Evolutionary conservation across 2,888 invertebrate genomes (phyloP).

Genomic region (Pseudanteris insignis): DNA sequence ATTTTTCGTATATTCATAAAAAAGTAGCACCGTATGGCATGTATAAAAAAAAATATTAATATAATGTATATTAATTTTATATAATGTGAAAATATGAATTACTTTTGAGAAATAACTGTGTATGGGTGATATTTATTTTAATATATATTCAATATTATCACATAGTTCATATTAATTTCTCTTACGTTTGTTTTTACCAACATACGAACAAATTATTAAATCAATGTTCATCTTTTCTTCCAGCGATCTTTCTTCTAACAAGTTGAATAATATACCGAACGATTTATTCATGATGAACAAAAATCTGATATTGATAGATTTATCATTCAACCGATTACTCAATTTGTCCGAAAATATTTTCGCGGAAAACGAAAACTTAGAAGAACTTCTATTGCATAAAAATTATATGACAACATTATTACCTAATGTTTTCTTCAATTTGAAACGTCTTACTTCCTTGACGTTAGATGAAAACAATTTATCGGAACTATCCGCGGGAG

Average conservation of each 20-base stretch:
- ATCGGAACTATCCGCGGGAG: constrained; percentile 69
- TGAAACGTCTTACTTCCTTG: constrained; percentile 71
- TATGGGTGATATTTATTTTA: no score
- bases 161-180: no score
- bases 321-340: constrained; percentile 79
- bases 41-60: no score
- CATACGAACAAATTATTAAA: no score
- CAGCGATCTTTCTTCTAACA: constrained; percentile 74
- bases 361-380: constrained; percentile 70
- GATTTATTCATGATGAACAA: constrained; percentile 67
- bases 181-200: no score
- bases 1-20: no score
- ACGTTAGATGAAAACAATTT: constrained; percentile 76
- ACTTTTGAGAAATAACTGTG: no score
- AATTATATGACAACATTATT: constrained; percentile 73
- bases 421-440: constrained; percentile 70
- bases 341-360: constrained; percentile 75
- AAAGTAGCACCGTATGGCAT: no score
- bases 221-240: constrained; percentile 7
- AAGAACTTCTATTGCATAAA: constrained; percentile 75
- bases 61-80: no score
- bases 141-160: no score
- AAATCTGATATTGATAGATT: constrained; percentile 70
- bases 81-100: no score
- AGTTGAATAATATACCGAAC: constrained; percentile 71